Base-by-base conservation (phyloP, 2,797 vertebrate genomes). In the Enteromius viviparus region DNA sequence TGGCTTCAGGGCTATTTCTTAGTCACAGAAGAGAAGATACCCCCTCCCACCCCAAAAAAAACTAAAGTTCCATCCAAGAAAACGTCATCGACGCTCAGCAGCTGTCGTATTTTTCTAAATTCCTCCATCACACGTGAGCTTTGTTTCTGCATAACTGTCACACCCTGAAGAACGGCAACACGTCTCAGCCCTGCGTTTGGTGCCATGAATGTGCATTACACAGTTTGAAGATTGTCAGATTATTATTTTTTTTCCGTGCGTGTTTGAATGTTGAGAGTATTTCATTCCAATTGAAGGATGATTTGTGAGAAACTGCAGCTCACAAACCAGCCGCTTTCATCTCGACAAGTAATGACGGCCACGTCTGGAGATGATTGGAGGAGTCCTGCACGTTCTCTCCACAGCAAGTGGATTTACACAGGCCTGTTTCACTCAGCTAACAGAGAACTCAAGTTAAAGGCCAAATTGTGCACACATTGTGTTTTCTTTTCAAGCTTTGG, bases 171-270 rank as follows among this genome's bases (percentile, higher is more conserved):
- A 72, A 34, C 40, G 53, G 69, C 68, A 34, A 62, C 71, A 51
- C 58, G 34, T 53, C 45, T 64, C 21, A 37, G 45, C 21, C 29
- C 17, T 19, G 62, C 49, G n/a, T 26, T 40, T 74, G 19, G 70
- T 11, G 29, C 77, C 87, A 87, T 89, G 88, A 82, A 88, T 88
- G 84, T 89, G 72, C 23, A 49, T 80, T 76, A 78, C 65, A 87
- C 85, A 82, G 74, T 86, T 89, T 91, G 88, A 91, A 88, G 92
- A 93, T 93, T 93, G 93, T 94, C 93, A 83, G 88, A 91, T 42
- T 53, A 45, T 53, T 91, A 9, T 47, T 47, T 47, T 42, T 42
- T 11, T 26, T 4, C 4, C 0, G 0, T 42, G 17, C 6, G 5
- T 87, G 88, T 87, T 86, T 87, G 92, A 94, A 94, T 93, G 93